Conservation (phyloP, 1,140 invertebrate genomes). For the Stratiolaelaps scimitus region DNA sequence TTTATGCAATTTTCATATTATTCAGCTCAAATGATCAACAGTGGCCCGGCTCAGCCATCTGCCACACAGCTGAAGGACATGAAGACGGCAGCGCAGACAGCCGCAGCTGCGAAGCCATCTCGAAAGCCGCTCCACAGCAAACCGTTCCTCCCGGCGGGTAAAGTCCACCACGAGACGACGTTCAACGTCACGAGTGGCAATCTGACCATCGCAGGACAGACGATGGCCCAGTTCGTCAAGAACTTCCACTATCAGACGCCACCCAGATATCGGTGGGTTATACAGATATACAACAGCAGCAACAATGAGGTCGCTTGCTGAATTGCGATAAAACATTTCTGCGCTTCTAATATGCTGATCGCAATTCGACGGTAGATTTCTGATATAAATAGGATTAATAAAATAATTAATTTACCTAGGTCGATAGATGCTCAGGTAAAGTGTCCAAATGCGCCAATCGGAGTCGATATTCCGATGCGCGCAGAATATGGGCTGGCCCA, state of each 20-base stretch:
- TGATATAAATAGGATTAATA: too few species aligned
- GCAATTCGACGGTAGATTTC: too few species aligned
- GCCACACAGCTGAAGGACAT: not conserved
- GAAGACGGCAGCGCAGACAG: not conserved
- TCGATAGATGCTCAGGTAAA: too few species aligned
- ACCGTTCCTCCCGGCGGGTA: constrained; percentile 17
- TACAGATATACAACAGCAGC: too few species aligned
- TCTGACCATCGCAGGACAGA: constrained; percentile 11
- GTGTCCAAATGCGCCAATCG: too few species aligned
- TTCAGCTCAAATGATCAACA: constrained; percentile 24
- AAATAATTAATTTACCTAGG: too few species aligned
- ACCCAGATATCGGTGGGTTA: constrained; percentile 7
- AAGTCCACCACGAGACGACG: not conserved
- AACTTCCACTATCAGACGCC: constrained; percentile 23
- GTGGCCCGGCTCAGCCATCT: not conserved
- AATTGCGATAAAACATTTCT: too few species aligned
- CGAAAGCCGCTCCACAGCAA: constrained; percentile 12
- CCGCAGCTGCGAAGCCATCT: not conserved
- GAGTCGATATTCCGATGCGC: too few species aligned
- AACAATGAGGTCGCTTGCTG: too few species aligned
- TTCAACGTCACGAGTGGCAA: not conserved
- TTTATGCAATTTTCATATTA: not conserved
- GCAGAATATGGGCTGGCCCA: too few species aligned
- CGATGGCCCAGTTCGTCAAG: constrained; percentile 21
- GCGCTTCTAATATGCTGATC: too few species aligned